phyloP scores from a whole-genome alignment of 2,888 invertebrate species.

The Dicyrtomina minuta region DNA sequence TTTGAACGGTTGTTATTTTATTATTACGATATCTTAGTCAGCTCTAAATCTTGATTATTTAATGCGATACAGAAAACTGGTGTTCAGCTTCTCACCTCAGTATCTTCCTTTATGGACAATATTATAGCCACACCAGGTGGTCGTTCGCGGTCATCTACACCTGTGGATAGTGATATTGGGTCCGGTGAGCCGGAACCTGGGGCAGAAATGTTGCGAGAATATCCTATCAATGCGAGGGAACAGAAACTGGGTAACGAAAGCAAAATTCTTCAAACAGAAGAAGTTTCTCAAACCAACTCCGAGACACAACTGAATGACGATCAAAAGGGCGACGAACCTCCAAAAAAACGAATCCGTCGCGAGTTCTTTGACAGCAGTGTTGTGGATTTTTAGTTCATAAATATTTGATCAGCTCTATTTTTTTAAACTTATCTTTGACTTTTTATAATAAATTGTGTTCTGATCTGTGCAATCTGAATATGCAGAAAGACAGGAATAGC shows the following conservation, averaged over 20 bases:
- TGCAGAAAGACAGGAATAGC: too few species aligned
- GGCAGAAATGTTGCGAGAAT: neutral
- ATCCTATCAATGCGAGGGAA: too few species aligned
- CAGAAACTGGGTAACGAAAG: neutral
- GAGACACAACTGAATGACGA: neutral
- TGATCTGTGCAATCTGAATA: too few species aligned
- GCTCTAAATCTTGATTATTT: too few species aligned
- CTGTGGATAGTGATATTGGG: too few species aligned
- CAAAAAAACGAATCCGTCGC: constrained; percentile 23
- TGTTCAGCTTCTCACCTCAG: neutral
- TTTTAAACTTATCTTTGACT: neutral
- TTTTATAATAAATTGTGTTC: too few species aligned
- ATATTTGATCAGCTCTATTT: constrained; percentile 1
- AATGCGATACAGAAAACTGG: constrained; percentile 23
- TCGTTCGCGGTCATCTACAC: too few species aligned
- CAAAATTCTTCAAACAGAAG: neutral
- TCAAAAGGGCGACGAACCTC: constrained; percentile 4
- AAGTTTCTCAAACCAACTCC: neutral
- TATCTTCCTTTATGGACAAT: constrained; percentile 10
- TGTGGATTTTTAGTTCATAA: too few species aligned
- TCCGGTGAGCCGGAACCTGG: neutral
- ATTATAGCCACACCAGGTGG: neutral
- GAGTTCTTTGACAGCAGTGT: constrained; percentile 13
- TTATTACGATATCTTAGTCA: too few species aligned
- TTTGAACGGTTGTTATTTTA: neutral